Percentiles rank a stretch among this genome's conserved stretches.
Evolutionary conservation across 2,888 invertebrate species (phyloP).

Genomic region (Dryocosmus kuriphilus): DNA sequence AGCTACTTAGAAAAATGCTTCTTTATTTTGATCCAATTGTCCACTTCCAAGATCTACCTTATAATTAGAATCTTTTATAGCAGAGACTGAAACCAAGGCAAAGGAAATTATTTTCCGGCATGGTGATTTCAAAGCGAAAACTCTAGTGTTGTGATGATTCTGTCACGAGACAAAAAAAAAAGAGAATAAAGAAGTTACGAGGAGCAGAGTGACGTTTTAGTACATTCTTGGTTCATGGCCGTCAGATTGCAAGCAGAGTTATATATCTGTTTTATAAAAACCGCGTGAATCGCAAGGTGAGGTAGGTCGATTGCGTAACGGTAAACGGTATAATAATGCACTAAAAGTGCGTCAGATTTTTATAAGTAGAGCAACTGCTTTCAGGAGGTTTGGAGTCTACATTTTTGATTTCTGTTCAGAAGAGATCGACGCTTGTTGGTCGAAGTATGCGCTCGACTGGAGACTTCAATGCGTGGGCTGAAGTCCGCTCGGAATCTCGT

Average conservation of each 20-base stretch:
- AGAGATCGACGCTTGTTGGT: slow-evolving; percentile 24
- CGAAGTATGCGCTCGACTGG: slow-evolving; percentile 27
- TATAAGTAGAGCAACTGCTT: slow-evolving; percentile 34
- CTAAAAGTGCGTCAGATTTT: slow-evolving; percentile 30
- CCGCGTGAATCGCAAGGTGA: slow-evolving; percentile 46
- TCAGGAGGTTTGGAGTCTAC: slow-evolving; percentile 4
- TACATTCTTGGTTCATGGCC: slow-evolving; percentile 8
- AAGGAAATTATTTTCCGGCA: background rate
- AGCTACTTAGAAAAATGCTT: background rate
- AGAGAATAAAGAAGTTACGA: background rate
- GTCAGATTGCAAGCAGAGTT: slow-evolving; percentile 30
- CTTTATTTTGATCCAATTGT: background rate
- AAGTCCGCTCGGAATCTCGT: slow-evolving; percentile 23
- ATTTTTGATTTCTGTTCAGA: slow-evolving; percentile 19
- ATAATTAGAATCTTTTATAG: background rate
- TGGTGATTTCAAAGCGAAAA: background rate
- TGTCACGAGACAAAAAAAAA: background rate
- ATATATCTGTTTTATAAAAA: slow-evolving; percentile 30
- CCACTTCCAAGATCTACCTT: background rate
- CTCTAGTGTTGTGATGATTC: background rate
- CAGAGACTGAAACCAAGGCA: background rate
- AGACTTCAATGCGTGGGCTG: slow-evolving; percentile 38
- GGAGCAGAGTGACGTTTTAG: background rate
- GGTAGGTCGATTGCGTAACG: slow-evolving; percentile 59
- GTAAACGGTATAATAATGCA: slow-evolving; percentile 47